phyloP scores from a whole-genome alignment of 2,797 vertebrate genomes.

The Rallus crepitans region DNA sequence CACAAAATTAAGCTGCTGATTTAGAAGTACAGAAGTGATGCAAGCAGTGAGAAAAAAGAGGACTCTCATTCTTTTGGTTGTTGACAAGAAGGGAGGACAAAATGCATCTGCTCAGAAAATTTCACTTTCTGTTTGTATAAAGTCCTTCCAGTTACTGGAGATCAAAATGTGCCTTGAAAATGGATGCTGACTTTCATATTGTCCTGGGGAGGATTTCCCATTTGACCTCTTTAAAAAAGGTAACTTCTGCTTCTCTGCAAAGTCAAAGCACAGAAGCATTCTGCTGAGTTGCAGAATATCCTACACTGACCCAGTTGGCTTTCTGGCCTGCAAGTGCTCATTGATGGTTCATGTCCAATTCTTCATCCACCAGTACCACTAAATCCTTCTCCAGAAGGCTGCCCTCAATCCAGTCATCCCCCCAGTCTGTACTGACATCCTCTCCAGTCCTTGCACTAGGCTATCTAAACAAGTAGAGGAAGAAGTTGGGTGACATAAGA shows the following conservation, averaged over 20 bases:
- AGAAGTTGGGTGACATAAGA: background rate
- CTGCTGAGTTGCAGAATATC: background rate
- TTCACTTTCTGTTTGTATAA: background rate
- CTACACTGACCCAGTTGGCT: background rate
- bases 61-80: background rate
- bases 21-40: background rate
- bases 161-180: background rate
- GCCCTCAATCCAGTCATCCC: background rate
- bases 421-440: background rate
- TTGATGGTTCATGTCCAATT: rapidly evolving
- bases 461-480: background rate
- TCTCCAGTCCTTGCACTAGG: background rate
- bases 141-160: background rate
- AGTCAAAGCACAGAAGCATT: background rate
- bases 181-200: background rate
- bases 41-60: background rate
- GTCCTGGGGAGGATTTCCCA: background rate
- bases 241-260: background rate
- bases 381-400: background rate
- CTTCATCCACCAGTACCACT: background rate
- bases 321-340: background rate
- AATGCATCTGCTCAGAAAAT: background rate
- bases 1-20: background rate
- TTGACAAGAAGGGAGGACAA: background rate
- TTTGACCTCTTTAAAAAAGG: background rate